Evolutionary conservation across 2,888 invertebrate species (phyloP).

Genomic region (Phorcus lineatus): DNA sequence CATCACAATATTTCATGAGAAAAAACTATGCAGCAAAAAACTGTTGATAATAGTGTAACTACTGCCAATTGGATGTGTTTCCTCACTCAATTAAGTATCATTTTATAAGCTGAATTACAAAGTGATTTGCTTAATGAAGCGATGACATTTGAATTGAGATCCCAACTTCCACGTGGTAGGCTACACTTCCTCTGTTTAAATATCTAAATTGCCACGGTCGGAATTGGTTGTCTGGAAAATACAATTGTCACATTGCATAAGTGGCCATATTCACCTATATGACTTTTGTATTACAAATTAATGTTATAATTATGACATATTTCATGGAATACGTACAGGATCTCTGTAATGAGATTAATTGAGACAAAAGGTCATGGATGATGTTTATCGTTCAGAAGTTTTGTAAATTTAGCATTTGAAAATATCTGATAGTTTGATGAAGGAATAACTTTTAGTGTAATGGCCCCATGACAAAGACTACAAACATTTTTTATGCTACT

Average conservation of each 20-base stretch:
- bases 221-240: constrained; percentile 10
- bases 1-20: neutral
- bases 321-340: neutral
- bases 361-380: too few species aligned
- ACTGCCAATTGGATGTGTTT: neutral
- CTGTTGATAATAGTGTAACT: constrained; percentile 4
- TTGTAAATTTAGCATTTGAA: too few species aligned
- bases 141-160: constrained; percentile 11
- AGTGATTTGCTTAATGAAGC: constrained; percentile 15
- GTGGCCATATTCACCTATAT: neutral
- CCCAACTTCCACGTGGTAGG: neutral
- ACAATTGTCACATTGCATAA: constrained; percentile 8
- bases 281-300: neutral
- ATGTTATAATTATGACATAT: neutral
- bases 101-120: constrained; percentile 13
- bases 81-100: constrained; percentile 7
- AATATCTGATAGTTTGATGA: too few species aligned
- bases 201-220: constrained; percentile 4
- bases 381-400: too few species aligned
- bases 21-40: neutral
- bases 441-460: too few species aligned
- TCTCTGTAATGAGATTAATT: neutral
- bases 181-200: constrained; percentile 2
- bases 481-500: too few species aligned
- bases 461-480: too few species aligned